Base-by-base conservation (phyloP, 2,797 vertebrate species). In the Tinamus major region DNA sequence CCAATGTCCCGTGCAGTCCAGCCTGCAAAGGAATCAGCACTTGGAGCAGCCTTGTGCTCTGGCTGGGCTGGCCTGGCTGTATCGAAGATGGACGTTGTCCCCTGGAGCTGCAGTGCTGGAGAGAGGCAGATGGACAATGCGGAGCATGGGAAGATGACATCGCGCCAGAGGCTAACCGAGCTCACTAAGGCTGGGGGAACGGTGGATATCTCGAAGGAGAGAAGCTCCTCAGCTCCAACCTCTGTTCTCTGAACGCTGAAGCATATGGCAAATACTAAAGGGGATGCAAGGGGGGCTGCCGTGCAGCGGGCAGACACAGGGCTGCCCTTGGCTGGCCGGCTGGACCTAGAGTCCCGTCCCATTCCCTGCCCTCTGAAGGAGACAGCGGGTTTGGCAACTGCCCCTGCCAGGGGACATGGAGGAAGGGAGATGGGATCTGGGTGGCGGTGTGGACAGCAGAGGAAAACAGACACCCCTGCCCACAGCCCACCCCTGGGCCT, bases 151-250 rank as follows among this genome's bases (percentile, higher is more conserved):
- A 77, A 39, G 53, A 87, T 42, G 39, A 87, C 21, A 59, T 87
- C 27, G 58, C 67, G 61, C 24, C 48, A 67, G 29, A 93, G 88
- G 95, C 93, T 96, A 94, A 93, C 95, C 92, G 63, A 93, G 65
- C 77, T 94, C 78, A 88, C 92, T 94, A 86, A 84, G 94, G 84
- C 90, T 95, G 76, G 61, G 68, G 77, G 72, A 96, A 75, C 94
- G 39, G 87, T 71, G 26, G 82, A n/a, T 94, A 59, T 13, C 1
- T 85, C 79, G 91, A 90, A 65, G 67, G 70, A 95, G 91, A 91
- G 76, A 51, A 29, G 31, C 70, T 92, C 64, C 70, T 10, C 35
- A 23, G 10, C 19, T 74, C 37, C 3, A 0, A 33, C 0, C 12
- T 68, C 49, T 71, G 35, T 3, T 62, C 31, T 65, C 67, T 49